Conservation (phyloP, 2,113 vertebrate genomes). For the Pycnonotus jocosus region DNA sequence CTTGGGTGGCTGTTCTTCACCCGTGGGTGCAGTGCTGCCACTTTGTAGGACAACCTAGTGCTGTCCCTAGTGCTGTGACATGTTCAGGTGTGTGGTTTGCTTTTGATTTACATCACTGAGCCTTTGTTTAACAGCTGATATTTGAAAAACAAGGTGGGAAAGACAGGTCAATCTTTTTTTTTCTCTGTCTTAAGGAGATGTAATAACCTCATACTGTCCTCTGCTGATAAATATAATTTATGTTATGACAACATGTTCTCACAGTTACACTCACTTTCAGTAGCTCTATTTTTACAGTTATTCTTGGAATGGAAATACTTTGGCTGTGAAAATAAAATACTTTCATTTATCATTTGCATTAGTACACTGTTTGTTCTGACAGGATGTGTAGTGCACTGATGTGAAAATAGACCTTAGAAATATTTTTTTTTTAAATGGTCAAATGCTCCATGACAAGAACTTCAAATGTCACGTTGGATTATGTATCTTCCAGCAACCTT, state of each 20-base stretch:
- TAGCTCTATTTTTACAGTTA: neutral
- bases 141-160: neutral
- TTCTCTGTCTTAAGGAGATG: neutral
- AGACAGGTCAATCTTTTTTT: neutral
- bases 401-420: neutral
- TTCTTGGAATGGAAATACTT: neutral
- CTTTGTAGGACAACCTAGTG: neutral
- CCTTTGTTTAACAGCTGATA: neutral
- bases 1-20: accelerated
- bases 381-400: neutral
- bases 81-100: neutral
- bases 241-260: neutral
- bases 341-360: neutral
- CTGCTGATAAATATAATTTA: neutral
- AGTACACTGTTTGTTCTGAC: neutral
- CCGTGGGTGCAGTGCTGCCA: accelerated
- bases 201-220: neutral
- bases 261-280: neutral
- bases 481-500: neutral
- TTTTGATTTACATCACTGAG: neutral
- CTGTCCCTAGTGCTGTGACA: neutral
- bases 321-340: neutral
- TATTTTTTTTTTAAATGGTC: neutral
- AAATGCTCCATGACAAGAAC: neutral
- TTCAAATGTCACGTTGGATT: neutral